Evolutionary conservation across 2,797 vertebrate genomes (phyloP), one percentile per base, ranked within the genome.

Genomic region (Erethizon dorsatum): DNA sequence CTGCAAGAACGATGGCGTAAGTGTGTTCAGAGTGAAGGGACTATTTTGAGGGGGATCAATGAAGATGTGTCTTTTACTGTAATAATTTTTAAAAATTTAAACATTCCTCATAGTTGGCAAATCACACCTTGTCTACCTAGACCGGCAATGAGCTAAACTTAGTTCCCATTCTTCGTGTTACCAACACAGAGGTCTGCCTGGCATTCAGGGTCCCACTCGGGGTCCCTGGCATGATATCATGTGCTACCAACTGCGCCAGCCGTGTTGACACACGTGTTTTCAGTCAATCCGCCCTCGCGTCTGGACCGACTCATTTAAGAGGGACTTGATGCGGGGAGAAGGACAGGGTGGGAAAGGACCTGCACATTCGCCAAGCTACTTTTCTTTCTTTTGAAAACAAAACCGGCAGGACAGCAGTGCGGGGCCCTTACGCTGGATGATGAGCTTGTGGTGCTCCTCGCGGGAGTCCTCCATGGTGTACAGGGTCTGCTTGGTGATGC

Each of bases 401-500:
- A 37, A 67, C 24, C 7, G 28, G 65, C 88, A 71, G 57, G 54
- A 87, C 69, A 88, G 77, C 50, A 33, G 3, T 52, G 65, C 47
- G 65, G 89, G 54, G 92, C 88, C 98, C 99, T 99, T 99, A 99
- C 99, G 98, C 98, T 99, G 99, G 96, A 99, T 99, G 97, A 99
- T 99, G 98, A 99, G 99, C 97, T 99, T 99, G 97, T 99, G 98
- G 98, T 99, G 99, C 88, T 99, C 99, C n/a, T 99, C 99, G 63
- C 99, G 99, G 2, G 99, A 99, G 98, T 99, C 99, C 98, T 99
- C 99, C 99, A 99, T 99, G 93, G 99, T 99, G 98, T 99, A 99
- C 96, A 99, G 99, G 79, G 99, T 99, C 98, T 99, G 99, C 99
- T 99, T 99, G 98, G 99, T 99, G 98, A 99, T 99, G 98, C 99